Evolutionary conservation across 2,888 invertebrate genomes (phyloP).

Genomic region (Sminthurinus aureus): DNA sequence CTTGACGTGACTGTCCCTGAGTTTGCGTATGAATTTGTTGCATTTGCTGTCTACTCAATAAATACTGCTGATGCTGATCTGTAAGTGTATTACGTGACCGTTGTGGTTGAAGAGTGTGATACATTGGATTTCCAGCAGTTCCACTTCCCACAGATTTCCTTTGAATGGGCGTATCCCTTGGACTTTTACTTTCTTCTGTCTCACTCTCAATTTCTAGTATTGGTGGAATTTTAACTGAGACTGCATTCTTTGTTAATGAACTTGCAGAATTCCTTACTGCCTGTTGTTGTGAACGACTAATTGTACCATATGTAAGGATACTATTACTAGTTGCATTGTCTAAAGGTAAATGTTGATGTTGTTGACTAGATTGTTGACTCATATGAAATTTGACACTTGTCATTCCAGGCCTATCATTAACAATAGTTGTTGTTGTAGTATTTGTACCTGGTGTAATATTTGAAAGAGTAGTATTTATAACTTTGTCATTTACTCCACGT

Average conservation of each 20-base stretch:
- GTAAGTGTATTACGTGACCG: slow-evolving; percentile 53
- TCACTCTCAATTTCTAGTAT: slow-evolving; percentile 69
- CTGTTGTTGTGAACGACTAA: slow-evolving; percentile 47
- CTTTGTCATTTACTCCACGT: slow-evolving; percentile 25
- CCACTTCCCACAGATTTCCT: slow-evolving; percentile 62
- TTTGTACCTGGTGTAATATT: neutral
- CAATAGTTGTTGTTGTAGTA: neutral
- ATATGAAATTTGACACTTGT: neutral
- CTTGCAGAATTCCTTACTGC: slow-evolving; percentile 42
- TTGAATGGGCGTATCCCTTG: slow-evolving; percentile 68
- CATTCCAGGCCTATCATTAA: slow-evolving; percentile 5
- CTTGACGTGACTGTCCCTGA: slow-evolving; percentile 55
- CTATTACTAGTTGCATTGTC: slow-evolving; percentile 28
- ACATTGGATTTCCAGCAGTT: slow-evolving; percentile 46
- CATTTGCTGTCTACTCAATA: slow-evolving; percentile 49
- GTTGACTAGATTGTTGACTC: neutral
- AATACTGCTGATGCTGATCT: slow-evolving; percentile 55
- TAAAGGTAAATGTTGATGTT: slow-evolving; percentile 12
- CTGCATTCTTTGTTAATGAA: slow-evolving; percentile 70
- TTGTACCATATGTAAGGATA: slow-evolving; percentile 52
- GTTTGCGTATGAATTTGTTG: slow-evolving; percentile 53
- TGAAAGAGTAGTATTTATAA: neutral
- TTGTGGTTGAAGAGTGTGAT: slow-evolving; percentile 58
- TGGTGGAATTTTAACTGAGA: slow-evolving; percentile 81
- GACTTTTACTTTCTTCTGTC: slow-evolving; percentile 57